Conservation (phyloP, 1,140 invertebrate genomes). For the Aphelenchoides besseyi region DNA sequence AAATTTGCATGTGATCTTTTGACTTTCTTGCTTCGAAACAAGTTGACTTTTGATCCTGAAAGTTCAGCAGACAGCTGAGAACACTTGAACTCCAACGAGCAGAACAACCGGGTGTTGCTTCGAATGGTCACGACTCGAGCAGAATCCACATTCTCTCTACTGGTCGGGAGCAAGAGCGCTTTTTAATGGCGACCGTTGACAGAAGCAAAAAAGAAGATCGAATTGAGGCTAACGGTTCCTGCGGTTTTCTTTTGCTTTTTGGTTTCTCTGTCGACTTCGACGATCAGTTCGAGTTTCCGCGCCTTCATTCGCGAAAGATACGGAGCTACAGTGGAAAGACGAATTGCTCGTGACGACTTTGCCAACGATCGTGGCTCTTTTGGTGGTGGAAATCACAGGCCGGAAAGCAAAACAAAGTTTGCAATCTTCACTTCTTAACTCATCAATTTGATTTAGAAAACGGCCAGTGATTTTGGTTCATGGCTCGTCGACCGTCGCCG, state of each 20-base stretch:
- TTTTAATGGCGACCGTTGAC: too few species aligned
- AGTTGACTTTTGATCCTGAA: too few species aligned
- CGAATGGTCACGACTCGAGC: too few species aligned
- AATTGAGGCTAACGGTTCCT: too few species aligned
- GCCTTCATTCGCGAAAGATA: constrained; percentile 88
- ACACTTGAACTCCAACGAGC: too few species aligned
- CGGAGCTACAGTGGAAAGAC: constrained; percentile 71
- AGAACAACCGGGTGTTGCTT: too few species aligned
- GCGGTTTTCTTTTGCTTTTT: neutral
- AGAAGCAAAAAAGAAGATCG: too few species aligned
- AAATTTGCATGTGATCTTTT: too few species aligned
- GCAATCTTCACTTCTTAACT: neutral
- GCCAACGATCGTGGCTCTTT: constrained; percentile 81
- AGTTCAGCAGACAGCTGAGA: too few species aligned
- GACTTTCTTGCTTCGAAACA: too few species aligned
- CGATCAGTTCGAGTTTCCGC: neutral
- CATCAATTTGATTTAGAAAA: constrained; percentile 24
- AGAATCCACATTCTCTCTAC: too few species aligned
- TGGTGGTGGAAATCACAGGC: neutral
- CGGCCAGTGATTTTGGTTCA: constrained; percentile 50
- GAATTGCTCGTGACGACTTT: neutral
- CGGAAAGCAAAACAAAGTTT: neutral
- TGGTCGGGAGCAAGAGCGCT: too few species aligned
- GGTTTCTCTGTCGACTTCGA: neutral
- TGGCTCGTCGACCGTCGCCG: constrained; percentile 48